Conservation (phyloP, 2,888 invertebrate species). For the Drosophila diplacantha region DNA sequence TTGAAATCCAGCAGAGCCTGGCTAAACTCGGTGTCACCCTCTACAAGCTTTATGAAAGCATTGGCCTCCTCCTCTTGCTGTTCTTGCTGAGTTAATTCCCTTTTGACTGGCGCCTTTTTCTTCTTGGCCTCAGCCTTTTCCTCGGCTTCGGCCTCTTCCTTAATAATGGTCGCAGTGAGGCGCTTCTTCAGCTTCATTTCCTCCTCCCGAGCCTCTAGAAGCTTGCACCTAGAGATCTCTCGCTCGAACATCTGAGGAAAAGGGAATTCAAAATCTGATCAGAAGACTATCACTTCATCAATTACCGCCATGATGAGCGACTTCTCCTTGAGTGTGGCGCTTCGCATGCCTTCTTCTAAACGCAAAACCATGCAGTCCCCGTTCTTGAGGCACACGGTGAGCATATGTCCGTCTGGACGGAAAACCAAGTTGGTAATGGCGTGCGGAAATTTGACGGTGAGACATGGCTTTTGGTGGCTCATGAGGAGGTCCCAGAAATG, state of each 20-base stretch:
- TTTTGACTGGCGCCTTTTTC: slow-evolving; percentile 9
- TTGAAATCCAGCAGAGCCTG: slow-evolving; percentile 57
- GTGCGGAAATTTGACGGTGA: slow-evolving; percentile 79
- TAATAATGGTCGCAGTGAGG: slow-evolving; percentile 2
- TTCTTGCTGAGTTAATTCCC: background rate
- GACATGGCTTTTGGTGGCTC: slow-evolving; percentile 83
- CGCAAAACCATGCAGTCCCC: slow-evolving; percentile 84
- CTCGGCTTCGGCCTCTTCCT: slow-evolving; percentile 31
- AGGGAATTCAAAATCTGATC: background rate
- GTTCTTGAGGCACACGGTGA: slow-evolving; percentile 80
- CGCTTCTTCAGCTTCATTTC: slow-evolving; percentile 80
- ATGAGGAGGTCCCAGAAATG: slow-evolving; percentile 91
- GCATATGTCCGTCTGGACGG: slow-evolving; percentile 79
- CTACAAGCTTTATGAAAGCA: slow-evolving; percentile 45
- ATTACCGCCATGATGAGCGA: slow-evolving; percentile 80
- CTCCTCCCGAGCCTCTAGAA: slow-evolving; percentile 89
- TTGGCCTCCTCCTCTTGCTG: slow-evolving; percentile 1
- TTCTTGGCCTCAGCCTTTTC: slow-evolving; percentile 20
- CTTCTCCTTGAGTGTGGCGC: slow-evolving; percentile 84
- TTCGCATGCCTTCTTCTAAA: slow-evolving; percentile 83
- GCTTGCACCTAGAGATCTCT: slow-evolving; percentile 90
- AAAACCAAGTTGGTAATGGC: slow-evolving; percentile 82
- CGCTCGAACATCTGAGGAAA: slow-evolving; percentile 85
- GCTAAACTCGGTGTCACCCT: slow-evolving; percentile 64
- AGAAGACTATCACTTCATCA: background rate